Conservation (phyloP, 1,140 invertebrate species). For the Choristoneura fumiferana region DNA sequence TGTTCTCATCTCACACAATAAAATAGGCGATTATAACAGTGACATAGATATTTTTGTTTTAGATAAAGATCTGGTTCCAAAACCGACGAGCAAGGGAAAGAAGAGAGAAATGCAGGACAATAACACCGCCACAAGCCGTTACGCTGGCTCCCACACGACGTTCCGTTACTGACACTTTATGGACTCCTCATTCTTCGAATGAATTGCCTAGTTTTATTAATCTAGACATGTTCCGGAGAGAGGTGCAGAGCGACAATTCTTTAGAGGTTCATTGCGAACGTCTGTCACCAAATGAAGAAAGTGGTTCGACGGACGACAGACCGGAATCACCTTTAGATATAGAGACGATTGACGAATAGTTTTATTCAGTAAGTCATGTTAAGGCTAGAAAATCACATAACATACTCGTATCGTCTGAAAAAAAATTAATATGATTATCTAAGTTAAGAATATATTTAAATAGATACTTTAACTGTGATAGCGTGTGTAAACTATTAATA, state of each 20-base stretch:
- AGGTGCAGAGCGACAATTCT: not conserved
- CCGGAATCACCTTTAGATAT: conserved; percentile 51
- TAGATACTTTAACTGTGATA: too few relatives aligned
- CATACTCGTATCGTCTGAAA: too few relatives aligned
- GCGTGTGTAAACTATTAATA: too few relatives aligned
- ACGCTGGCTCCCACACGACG: conserved; percentile 44
- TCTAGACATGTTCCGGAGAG: not conserved
- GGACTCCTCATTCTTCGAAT: not conserved
- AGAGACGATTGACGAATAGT: conserved; percentile 43
- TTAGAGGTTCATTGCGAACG: not conserved
- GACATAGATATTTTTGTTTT: conserved; percentile 29
- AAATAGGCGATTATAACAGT: too few relatives aligned
- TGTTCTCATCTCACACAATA: too few relatives aligned
- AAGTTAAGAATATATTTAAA: too few relatives aligned
- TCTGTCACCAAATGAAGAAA: not conserved
- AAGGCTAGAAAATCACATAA: too few relatives aligned
- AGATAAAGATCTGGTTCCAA: conserved; percentile 90
- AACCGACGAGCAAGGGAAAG: conserved; percentile 85
- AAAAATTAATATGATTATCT: too few relatives aligned
- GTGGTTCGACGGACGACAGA: conserved; percentile 33
- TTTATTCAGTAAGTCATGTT: too few relatives aligned
- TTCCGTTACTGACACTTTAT: not conserved
- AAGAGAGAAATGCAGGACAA: conserved; percentile 73
- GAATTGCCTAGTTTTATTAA: not conserved
- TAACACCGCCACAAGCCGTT: conserved; percentile 48